Percentiles rank a stretch among this genome's conserved stretches.
phyloP scores from a whole-genome alignment of 2,797 vertebrate genomes.

The Apogon hyalosoma region DNA sequence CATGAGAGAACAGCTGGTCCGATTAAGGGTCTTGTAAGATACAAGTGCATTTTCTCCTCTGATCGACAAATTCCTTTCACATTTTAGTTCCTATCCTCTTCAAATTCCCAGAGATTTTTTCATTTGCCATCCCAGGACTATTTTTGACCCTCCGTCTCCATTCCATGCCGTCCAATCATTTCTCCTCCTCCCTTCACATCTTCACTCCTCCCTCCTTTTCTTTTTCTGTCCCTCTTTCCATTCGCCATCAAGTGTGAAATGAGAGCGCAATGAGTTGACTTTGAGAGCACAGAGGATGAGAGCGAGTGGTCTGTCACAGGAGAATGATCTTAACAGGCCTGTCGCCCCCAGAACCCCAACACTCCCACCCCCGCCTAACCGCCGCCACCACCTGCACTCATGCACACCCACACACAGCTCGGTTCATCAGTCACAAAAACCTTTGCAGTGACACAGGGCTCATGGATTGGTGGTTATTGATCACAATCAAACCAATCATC shows the following conservation, averaged over 20 bases:
- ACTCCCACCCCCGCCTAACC: not conserved
- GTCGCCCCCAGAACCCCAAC: constrained; percentile 41
- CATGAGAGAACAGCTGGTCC: not conserved
- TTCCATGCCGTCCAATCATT: not conserved
- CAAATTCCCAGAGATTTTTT: constrained; percentile 30
- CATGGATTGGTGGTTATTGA: constrained; percentile 53
- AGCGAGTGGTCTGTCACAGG: constrained; percentile 67
- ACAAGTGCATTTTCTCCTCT: not conserved
- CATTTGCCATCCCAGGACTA: constrained; percentile 28
- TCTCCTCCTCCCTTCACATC: constrained; percentile 15
- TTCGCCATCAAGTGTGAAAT: constrained; percentile 78
- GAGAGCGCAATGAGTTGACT: constrained; percentile 71
- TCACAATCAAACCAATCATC: constrained; percentile 53
- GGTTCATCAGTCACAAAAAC: constrained; percentile 26
- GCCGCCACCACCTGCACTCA: not conserved
- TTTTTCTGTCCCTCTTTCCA: constrained; percentile 30
- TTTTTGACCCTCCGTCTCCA: constrained; percentile 15
- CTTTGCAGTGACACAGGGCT: constrained; percentile 21
- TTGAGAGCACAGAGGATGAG: constrained; percentile 59
- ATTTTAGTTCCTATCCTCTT: constrained; percentile 7
- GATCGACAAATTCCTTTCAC: not conserved
- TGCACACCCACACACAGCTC: constrained; percentile 8
- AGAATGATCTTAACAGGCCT: constrained; percentile 66
- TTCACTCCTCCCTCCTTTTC: constrained; percentile 27
- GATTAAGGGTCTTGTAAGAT: not conserved